Conservation (phyloP, 2,113 vertebrate species). For the Macquaria ambigua region DNA sequence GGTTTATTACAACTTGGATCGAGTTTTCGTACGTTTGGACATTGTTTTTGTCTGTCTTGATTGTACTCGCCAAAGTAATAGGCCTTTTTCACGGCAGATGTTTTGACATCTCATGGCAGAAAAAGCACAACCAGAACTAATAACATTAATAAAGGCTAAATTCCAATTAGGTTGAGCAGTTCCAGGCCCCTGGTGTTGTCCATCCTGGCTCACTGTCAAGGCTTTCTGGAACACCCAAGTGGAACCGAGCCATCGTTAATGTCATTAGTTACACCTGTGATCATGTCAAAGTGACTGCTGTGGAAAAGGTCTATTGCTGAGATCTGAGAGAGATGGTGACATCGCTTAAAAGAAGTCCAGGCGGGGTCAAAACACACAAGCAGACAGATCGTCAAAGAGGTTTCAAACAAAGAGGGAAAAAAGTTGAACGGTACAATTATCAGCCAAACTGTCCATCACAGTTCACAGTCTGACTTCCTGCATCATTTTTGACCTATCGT, state of each 20-base stretch:
- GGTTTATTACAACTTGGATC: not conserved
- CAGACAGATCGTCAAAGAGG: not conserved
- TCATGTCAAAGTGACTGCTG: not conserved
- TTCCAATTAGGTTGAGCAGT: not conserved
- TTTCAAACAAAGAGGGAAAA: not conserved
- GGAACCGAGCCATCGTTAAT: not conserved
- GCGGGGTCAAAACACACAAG: too few relatives aligned
- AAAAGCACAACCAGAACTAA: not conserved
- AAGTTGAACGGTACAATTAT: not conserved
- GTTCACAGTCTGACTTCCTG: not conserved
- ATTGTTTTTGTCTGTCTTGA: not conserved
- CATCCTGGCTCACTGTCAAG: not conserved
- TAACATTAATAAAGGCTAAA: not conserved
- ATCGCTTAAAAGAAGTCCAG: not conserved
- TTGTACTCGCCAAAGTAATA: not conserved
- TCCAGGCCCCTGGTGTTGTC: not conserved
- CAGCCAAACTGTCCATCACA: not conserved
- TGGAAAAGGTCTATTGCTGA: not conserved
- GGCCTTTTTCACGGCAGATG: not conserved
- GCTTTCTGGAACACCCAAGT: not conserved
- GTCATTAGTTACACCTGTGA: not conserved
- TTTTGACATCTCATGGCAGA: constrained; percentile 1
- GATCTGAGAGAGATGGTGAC: not conserved
- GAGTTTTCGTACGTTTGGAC: not conserved
- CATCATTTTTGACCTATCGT: not conserved